These are phyloP conservation scores for Brachyhypopomus occidentalis DNA, from an alignment of 2,113 vertebrate genomes.

Conservation along the genomic window DNA sequence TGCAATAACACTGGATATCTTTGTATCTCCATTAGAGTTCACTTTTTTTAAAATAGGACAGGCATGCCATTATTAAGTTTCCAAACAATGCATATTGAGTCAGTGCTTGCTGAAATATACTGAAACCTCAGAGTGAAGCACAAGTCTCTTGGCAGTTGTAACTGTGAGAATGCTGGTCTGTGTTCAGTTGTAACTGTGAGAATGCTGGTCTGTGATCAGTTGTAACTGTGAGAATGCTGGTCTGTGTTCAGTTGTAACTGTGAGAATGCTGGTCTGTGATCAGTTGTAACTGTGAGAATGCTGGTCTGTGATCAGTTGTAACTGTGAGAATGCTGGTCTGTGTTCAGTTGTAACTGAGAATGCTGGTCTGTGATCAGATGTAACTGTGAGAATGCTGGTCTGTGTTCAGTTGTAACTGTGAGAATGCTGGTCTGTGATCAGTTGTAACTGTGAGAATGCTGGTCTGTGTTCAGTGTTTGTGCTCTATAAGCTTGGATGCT, in stretches of 20 bases:
- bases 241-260: too few species aligned
- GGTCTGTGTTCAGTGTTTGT: neutral
- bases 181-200: neutral
- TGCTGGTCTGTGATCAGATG: too few species aligned
- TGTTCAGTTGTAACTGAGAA: too few species aligned
- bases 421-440: too few species aligned
- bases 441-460: neutral
- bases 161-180: neutral
- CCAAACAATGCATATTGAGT: neutral
- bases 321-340: too few species aligned
- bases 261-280: too few species aligned
- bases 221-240: too few species aligned
- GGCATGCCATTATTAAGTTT: neutral
- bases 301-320: too few species aligned
- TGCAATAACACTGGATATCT: neutral
- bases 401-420: too few species aligned
- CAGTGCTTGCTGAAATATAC: neutral
- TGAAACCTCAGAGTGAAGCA: neutral
- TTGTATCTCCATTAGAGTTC: neutral
- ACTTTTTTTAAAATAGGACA: neutral
- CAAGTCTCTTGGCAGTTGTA: neutral
- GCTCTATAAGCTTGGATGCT: slow-evolving; percentile 28
- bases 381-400: too few species aligned
- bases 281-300: too few species aligned
- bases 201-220: neutral